Evolutionary conservation across 2,797 vertebrate genomes (phyloP), one percentile per base, ranked within the genome.

Genomic region (Onychomys leucogaster): DNA sequence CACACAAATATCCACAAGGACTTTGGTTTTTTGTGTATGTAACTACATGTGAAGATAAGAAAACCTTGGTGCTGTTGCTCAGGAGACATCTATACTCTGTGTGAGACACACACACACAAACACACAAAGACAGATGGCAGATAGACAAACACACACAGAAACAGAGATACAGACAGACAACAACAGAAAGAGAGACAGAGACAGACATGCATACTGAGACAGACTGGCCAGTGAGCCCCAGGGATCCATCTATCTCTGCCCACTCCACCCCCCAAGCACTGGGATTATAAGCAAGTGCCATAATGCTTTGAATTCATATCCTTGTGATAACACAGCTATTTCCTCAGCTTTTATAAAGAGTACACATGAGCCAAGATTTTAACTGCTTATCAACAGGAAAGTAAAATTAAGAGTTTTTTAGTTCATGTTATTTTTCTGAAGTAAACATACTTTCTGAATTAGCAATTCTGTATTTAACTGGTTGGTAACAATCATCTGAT

Each of bases 391-490:
- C 37, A 91, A 57, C 3, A 29, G 57, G n/a, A 87, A 32, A 87
- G 27, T 61, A 96, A 41, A 94, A 96, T 65, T 93, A 69, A 27
- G 1, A 84, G 0, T 78, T 78, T 59, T 69, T 85, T 71, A 27
- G 2, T 80, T 67, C 23, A n/a, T 87, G 8, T 57, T 10, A 57
- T 93, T 96, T 95, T 97, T 81, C 34, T 80, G 6, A 92, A 96
- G 80, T 57, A 90, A 55, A 61, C 7, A 27, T 77, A 43, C 29
- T 73, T 86, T 95, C 59, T 52, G 13, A 87, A 34, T 94, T 73
- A 76, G 67, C 46, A 96, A 65, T 85, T 88, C 14, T 88, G 2
- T 61, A 77, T 59, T 85, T 90, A 94, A n/a, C 6, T 92, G 37
- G 6, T 57, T 93, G 27, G 76, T 77, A 78, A 84, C 0, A 96